A percentile compares a stretch with the other conserved stretches of the same genome.
These are phyloP conservation scores for Euproctis similis DNA, from an alignment of 2,888 invertebrate species.

Conservation along the genomic window DNA sequence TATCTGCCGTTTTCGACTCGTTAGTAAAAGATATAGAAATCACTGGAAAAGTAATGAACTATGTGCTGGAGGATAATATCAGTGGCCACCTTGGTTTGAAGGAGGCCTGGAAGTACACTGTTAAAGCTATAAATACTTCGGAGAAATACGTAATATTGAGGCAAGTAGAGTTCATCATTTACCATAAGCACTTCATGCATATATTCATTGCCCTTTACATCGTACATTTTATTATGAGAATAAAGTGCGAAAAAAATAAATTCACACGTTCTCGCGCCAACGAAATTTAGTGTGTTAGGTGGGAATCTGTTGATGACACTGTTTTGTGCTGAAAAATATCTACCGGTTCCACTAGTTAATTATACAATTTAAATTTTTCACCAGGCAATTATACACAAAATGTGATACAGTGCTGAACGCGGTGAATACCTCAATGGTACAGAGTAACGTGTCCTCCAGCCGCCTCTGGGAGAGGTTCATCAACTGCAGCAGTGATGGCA, in stretches of 20 bases:
- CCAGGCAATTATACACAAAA: constrained; percentile 47
- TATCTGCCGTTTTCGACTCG: constrained; percentile 46
- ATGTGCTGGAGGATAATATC: constrained; percentile 25
- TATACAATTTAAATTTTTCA: neutral
- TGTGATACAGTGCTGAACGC: constrained; percentile 48
- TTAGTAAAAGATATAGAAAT: constrained; percentile 40
- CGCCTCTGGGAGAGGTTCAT: constrained; percentile 40
- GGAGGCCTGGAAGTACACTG: constrained; percentile 40
- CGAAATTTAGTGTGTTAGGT: too few relatives aligned
- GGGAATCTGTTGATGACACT: too few relatives aligned
- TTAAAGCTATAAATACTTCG: constrained; percentile 30
- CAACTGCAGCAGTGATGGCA: constrained; percentile 28
- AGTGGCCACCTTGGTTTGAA: constrained; percentile 26
- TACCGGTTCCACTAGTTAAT: too few relatives aligned
- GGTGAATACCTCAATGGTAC: constrained; percentile 26
- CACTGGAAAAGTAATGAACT: constrained; percentile 29
- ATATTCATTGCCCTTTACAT: too few relatives aligned
- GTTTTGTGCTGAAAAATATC: too few relatives aligned
- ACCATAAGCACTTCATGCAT: too few relatives aligned
- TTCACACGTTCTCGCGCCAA: too few relatives aligned
- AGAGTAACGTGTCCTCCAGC: constrained; percentile 29
- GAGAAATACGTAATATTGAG: constrained; percentile 34
- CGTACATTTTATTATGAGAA: too few relatives aligned
- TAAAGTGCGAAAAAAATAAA: too few relatives aligned
- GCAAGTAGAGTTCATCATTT: constrained; percentile 35